Evolutionary conservation across 2,888 invertebrate genomes (phyloP), one percentile per base, ranked within the genome.

Genomic region (Drosophila dives): DNA sequence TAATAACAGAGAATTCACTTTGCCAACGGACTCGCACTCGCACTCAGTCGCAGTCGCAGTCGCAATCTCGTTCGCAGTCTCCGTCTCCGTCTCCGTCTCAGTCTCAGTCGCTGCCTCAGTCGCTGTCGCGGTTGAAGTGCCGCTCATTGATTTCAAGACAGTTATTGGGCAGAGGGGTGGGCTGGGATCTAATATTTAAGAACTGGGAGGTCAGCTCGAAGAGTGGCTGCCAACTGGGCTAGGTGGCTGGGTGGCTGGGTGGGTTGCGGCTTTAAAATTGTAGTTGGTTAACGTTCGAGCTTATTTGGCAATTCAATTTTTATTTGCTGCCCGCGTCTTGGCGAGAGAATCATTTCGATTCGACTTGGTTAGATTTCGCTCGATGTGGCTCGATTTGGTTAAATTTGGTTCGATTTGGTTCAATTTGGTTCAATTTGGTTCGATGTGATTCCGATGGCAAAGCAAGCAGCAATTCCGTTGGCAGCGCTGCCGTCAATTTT

Each of bases 121-220:
- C 51, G 17, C 58, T 33, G 54, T 64, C 48, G 60, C 62, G 59
- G 53, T 61, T 67, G 54, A 66, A 70, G 60, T 72, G 73, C 49
- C 50, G 74, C 59, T 81, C 88, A 81, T 84, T 81, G 81, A 82
- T 78, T 87, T 85, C 26, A 29, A 32, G 55, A 23, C 61, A 56
- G 49, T 15, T 48, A 23, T 50, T 29, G 23, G 12, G 15, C 1
- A 17, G 36, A n/a, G 45, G 32, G 42, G 17, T n/a, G 48, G 26
- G 32, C 6, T 38, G 33, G 17, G 3, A 20, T 49, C 10, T 45
- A 17, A n/a, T 3, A 53, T 11, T 26, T 45, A n/a, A 42, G 42
- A 56, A 50, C 17, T 55, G 32, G 5, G 20, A 23, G 60, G 77
- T 59, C 58, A 67, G 61, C 71, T 34, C 23, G 8, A 23, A 23